Evolutionary conservation across 2,797 vertebrate genomes (phyloP).

Genomic region (Acridotheres tristis): DNA sequence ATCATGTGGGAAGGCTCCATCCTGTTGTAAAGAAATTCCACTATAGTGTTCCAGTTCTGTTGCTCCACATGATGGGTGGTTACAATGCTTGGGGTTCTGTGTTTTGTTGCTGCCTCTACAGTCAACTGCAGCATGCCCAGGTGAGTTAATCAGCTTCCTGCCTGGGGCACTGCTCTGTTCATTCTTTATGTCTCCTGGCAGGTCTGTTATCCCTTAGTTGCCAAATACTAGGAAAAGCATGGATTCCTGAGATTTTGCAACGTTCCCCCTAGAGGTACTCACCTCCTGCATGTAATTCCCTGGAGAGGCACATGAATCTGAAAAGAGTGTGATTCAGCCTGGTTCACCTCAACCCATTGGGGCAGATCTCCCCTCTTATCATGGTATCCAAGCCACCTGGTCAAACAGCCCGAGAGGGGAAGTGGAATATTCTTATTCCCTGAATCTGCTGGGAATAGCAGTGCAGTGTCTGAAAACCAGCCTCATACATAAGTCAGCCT

Average conservation of each 20-base stretch:
- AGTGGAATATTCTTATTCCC: background rate
- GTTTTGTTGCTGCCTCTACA: background rate
- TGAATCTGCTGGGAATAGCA: background rate
- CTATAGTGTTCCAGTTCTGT: background rate
- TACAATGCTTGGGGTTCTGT: accelerated
- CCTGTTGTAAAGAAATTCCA: background rate
- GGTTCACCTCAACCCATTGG: background rate
- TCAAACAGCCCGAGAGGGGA: background rate
- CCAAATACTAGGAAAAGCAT: background rate
- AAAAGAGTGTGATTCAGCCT: background rate
- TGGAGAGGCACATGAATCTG: background rate
- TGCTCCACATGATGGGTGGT: accelerated
- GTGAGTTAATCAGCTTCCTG: background rate
- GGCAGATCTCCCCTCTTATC: background rate
- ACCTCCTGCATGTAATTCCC: background rate
- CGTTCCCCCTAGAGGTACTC: background rate
- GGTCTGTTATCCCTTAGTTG: background rate
- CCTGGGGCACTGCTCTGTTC: background rate
- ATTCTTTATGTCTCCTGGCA: background rate
- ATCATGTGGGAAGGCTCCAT: background rate
- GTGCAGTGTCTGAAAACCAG: background rate
- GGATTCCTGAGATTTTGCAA: background rate
- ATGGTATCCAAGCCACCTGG: background rate
- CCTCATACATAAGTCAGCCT: background rate
- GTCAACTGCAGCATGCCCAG: background rate